phyloP scores from a whole-genome alignment of 2,888 invertebrate genomes.

The Lutraria lutraria region DNA sequence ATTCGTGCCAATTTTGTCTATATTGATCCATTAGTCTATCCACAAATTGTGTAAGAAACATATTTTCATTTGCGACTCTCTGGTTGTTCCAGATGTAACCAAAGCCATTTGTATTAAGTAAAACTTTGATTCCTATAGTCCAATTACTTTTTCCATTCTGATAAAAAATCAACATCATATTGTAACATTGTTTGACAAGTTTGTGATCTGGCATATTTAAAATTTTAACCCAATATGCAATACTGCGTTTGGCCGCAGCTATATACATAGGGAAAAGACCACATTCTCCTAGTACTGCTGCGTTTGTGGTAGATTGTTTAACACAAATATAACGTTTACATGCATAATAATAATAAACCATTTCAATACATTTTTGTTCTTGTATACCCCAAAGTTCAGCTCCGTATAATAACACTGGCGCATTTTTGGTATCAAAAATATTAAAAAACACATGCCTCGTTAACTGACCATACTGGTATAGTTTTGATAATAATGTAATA shows the following conservation, averaged over 20 bases:
- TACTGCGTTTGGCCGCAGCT: conserved; percentile 29
- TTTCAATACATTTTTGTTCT: conserved; percentile 34
- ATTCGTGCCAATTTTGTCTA: background rate
- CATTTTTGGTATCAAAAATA: conserved; percentile 53
- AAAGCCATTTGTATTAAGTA: background rate
- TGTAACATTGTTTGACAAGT: conserved; percentile 20
- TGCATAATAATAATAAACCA: conserved; percentile 43
- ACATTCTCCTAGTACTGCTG: conserved; percentile 41
- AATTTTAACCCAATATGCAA: conserved; percentile 53
- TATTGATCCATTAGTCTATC: conserved; percentile 8
- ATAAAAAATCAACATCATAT: background rate
- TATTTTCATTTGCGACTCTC: background rate
- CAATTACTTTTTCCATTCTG: background rate
- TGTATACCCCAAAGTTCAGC: conserved; percentile 54
- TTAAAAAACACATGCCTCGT: conserved; percentile 43
- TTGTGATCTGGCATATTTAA: conserved; percentile 28
- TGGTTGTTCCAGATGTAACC: conserved; percentile 14
- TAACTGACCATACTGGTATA: conserved; percentile 29
- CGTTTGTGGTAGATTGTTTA: background rate
- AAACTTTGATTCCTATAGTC: background rate
- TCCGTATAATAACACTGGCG: conserved; percentile 45
- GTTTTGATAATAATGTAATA: background rate
- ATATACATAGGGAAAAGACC: conserved; percentile 45
- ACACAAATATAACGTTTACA: conserved; percentile 44
- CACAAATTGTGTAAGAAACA: background rate